Evolutionary conservation across 1,140 invertebrate species (phyloP).

Genomic region (Reticulitermes speratus): DNA sequence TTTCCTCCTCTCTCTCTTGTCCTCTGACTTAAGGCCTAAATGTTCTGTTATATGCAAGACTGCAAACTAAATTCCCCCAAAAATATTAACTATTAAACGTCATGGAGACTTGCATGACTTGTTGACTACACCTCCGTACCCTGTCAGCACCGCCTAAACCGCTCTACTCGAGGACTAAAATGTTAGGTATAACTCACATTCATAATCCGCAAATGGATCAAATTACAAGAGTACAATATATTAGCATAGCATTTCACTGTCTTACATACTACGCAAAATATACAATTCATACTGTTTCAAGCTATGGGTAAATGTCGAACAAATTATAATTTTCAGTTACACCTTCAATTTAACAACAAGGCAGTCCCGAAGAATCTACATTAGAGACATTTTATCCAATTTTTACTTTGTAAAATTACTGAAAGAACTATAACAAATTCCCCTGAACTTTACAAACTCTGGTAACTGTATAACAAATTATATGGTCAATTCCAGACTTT

Average conservation of each 20-base stretch:
- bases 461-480: too few species aligned
- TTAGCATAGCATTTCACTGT: not conserved
- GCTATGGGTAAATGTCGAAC: too few species aligned
- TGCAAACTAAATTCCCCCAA: slow-evolving; percentile 32
- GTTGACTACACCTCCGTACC: not conserved
- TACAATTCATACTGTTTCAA: too few species aligned
- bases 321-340: too few species aligned
- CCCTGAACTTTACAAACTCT: too few species aligned
- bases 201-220: not conserved
- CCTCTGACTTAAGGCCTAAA: slow-evolving; percentile 32
- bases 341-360: too few species aligned
- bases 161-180: not conserved
- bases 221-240: not conserved
- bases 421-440: too few species aligned
- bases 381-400: too few species aligned
- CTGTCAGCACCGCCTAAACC: too few species aligned
- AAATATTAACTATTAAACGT: slow-evolving; percentile 32
- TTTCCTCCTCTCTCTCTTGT: slow-evolving; percentile 41
- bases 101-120: not conserved
- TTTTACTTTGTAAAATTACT: too few species aligned
- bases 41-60: slow-evolving; percentile 33
- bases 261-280: not conserved
- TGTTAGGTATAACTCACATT: not conserved
- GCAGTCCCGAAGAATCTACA: too few species aligned
- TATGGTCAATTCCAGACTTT: too few species aligned